Evolutionary conservation across 2,113 vertebrate genomes (phyloP).

Genomic region (Actenoides hombroni): DNA sequence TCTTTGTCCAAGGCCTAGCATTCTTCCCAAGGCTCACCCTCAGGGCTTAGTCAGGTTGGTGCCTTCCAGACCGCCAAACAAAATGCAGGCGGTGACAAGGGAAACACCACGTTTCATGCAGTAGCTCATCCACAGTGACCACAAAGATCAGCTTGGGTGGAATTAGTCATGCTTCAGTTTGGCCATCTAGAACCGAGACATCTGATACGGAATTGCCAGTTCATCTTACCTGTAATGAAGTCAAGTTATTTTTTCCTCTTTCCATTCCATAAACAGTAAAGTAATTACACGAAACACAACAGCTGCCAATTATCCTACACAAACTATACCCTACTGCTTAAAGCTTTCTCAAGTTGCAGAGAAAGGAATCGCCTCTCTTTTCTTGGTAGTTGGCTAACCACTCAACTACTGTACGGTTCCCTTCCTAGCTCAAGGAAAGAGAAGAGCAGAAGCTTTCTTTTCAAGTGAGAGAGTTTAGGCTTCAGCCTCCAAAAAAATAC

Average conservation of each 20-base stretch:
- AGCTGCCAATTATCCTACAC: not conserved
- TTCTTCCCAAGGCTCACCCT: not conserved
- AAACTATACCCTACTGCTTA: not conserved
- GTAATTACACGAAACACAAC: not conserved
- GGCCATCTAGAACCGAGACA: not conserved
- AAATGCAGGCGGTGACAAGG: no score
- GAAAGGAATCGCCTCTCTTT: not conserved
- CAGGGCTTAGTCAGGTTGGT: rapidly evolving
- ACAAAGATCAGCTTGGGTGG: not conserved
- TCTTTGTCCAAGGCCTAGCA: not conserved
- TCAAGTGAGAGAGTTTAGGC: not conserved
- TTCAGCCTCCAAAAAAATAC: not conserved
- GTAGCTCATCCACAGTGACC: not conserved
- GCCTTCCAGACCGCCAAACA: not conserved
- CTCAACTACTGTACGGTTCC: not conserved
- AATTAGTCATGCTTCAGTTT: not conserved
- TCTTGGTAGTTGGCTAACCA: not conserved
- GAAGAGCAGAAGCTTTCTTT: not conserved
- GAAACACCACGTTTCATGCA: not conserved
- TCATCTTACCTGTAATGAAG: not conserved
- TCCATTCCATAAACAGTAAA: not conserved
- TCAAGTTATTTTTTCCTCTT: not conserved
- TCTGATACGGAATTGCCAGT: not conserved
- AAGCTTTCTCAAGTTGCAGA: not conserved
- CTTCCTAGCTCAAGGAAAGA: not conserved